A percentile compares a stretch with the other conserved stretches of the same genome.
These are phyloP conservation scores for Pasiphila rectangulata DNA, from an alignment of 2,888 invertebrate genomes.

Conservation along the genomic window DNA sequence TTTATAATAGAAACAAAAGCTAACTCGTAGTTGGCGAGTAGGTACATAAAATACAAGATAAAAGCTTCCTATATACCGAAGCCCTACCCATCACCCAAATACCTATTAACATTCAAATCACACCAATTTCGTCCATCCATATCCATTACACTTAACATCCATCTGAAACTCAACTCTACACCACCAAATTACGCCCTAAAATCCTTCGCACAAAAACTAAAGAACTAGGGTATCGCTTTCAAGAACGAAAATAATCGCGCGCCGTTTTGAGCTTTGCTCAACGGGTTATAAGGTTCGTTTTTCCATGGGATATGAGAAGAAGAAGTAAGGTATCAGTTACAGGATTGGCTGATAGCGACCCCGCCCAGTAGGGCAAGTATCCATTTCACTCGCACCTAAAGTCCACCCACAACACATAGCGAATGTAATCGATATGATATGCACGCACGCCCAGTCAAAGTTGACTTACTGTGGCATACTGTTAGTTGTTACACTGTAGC, in stretches of 20 bases:
- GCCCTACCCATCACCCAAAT: conserved; percentile 19
- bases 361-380: conserved; percentile 71
- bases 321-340: conserved; percentile 78
- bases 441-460: conserved; percentile 46
- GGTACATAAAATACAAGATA: not conserved
- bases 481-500: not conserved
- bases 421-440: conserved; percentile 50
- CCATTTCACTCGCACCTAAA: conserved; percentile 70
- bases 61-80: not conserved
- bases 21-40: too few species aligned
- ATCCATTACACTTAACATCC: conserved; percentile 59
- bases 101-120: conserved; percentile 33
- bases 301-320: conserved; percentile 43
- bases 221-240: conserved; percentile 75
- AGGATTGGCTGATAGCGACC: conserved; percentile 73
- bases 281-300: conserved; percentile 29
- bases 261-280: conserved; percentile 36
- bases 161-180: conserved; percentile 39
- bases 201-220: conserved; percentile 39
- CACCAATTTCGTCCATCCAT: conserved; percentile 54
- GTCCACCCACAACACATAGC: conserved; percentile 61
- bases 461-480: conserved; percentile 9
- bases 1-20: too few species aligned
- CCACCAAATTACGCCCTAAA: conserved; percentile 30
- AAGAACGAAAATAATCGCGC: conserved; percentile 39